Conservation (phyloP, 2,888 invertebrate genomes). For the Erebia aethiops region DNA sequence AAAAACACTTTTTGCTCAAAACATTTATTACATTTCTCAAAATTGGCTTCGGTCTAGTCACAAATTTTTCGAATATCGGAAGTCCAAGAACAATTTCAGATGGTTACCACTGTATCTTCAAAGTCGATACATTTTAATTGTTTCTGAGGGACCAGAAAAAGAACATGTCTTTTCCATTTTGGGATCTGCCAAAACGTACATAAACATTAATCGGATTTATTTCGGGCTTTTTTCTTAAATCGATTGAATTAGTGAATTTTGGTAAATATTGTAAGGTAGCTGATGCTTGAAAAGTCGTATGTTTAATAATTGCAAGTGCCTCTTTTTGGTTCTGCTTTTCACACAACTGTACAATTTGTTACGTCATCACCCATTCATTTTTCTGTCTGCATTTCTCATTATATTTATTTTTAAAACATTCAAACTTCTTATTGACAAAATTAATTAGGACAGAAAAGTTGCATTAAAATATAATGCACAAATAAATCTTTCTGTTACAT, state of each 20-base stretch:
- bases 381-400: background rate
- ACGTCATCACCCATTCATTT: background rate
- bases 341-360: background rate
- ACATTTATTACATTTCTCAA: background rate
- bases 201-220: constrained; percentile 32
- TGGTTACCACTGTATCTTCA: no score
- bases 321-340: constrained; percentile 46
- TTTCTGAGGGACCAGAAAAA: background rate
- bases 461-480: background rate
- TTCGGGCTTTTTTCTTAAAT: constrained; percentile 44
- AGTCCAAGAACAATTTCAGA: no score
- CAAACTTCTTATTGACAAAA: background rate
- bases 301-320: constrained; percentile 45
- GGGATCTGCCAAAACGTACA: constrained; percentile 16
- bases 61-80: no score
- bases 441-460: background rate
- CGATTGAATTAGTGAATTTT: constrained; percentile 31
- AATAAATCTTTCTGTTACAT: background rate
- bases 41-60: background rate
- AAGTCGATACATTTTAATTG: background rate
- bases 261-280: constrained; percentile 35
- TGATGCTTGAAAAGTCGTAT: constrained; percentile 43
- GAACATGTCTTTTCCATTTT: background rate
- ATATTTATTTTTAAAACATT: background rate
- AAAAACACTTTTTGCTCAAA: no score